phyloP scores from a whole-genome alignment of 2,888 invertebrate species.

The Cheiracanthium punctorium region DNA sequence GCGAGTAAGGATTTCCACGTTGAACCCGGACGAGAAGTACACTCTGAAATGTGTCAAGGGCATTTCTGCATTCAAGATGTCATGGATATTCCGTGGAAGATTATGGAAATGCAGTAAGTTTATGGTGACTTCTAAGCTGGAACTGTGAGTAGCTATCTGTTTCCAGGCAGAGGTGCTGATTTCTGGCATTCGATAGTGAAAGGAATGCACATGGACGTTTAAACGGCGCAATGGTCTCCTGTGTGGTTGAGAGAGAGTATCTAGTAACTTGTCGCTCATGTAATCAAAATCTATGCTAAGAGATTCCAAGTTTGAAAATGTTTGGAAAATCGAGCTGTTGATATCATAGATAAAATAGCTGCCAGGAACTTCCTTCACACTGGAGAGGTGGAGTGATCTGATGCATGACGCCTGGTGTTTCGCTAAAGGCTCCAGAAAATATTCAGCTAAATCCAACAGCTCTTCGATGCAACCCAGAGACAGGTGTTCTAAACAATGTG shows the following conservation, averaged over 20 bases:
- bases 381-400: constrained; percentile 82
- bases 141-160: constrained; percentile 78
- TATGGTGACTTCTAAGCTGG: constrained; percentile 80
- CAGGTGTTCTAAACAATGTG: constrained; percentile 78
- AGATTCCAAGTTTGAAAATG: constrained; percentile 80
- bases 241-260: constrained; percentile 72
- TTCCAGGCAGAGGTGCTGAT: constrained; percentile 83
- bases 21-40: constrained; percentile 83
- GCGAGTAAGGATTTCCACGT: constrained; percentile 79
- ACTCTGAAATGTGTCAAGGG: constrained; percentile 84
- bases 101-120: constrained; percentile 83
- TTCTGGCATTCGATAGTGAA: constrained; percentile 81
- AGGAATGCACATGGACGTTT: constrained; percentile 83
- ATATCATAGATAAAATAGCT: constrained; percentile 81
- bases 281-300: constrained; percentile 78
- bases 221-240: constrained; percentile 77
- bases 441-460: constrained; percentile 77
- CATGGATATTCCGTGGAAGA: constrained; percentile 81
- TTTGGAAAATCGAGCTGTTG: constrained; percentile 79
- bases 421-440: constrained; percentile 76
- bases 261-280: constrained; percentile 74
- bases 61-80: constrained; percentile 83
- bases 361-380: constrained; percentile 84
- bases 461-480: constrained; percentile 80
- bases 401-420: constrained; percentile 79